A percentile compares a stretch with the other conserved stretches of the same genome.
phyloP scores from a whole-genome alignment of 2,797 vertebrate species.

The Neostethus bicornis region DNA sequence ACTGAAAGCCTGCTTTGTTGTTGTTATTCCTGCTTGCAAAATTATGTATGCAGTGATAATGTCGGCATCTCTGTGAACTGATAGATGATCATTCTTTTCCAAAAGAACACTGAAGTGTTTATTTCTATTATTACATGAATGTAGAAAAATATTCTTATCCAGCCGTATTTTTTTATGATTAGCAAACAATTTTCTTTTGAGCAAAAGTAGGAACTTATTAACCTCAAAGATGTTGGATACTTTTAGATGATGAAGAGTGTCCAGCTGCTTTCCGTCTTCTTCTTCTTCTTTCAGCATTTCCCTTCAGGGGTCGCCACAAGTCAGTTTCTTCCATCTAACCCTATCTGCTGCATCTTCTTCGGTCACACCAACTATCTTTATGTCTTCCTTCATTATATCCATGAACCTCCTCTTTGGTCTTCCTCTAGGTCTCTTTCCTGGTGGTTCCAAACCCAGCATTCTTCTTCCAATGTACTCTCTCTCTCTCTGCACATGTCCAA shows the following conservation, averaged over 20 bases:
- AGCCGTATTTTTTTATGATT: background rate
- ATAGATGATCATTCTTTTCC: background rate
- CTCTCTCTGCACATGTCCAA: too few species aligned
- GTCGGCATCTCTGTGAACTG: background rate
- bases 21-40: background rate
- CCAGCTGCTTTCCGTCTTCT: constrained; percentile 8
- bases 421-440: too few species aligned
- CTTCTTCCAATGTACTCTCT: too few species aligned
- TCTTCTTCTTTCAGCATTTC: too few species aligned
- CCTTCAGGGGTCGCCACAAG: too few species aligned
- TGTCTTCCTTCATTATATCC: too few species aligned
- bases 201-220: background rate
- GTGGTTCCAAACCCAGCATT: too few species aligned
- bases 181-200: background rate
- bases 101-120: background rate
- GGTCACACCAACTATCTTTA: too few species aligned
- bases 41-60: background rate
- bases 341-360: too few species aligned
- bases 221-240: background rate
- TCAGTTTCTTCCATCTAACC: too few species aligned
- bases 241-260: background rate
- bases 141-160: background rate
- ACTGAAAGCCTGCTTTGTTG: background rate
- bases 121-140: background rate
- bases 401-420: too few species aligned